Conservation (phyloP, 2,888 invertebrate genomes). For the Eilema griseolum region DNA sequence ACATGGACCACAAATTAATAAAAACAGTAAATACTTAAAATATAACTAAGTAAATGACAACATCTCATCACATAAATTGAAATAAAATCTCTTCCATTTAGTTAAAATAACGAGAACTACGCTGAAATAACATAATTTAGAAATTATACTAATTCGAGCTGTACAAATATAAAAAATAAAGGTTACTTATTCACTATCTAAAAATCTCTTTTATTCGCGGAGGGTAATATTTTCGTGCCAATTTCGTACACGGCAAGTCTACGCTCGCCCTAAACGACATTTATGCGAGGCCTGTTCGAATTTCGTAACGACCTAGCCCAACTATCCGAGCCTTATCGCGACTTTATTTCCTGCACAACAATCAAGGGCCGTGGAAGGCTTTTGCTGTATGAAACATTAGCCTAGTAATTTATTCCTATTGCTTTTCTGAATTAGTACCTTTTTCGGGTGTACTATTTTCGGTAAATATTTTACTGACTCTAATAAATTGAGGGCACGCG, state of each 20-base stretch:
- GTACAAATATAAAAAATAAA: not conserved
- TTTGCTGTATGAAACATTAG: slow-evolving; percentile 60
- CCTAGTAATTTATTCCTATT: slow-evolving; percentile 63
- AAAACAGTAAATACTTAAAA: too few species aligned
- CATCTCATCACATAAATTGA: not conserved
- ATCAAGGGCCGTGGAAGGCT: slow-evolving; percentile 48
- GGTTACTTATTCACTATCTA: not conserved
- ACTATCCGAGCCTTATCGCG: slow-evolving; percentile 45
- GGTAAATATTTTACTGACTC: slow-evolving; percentile 52
- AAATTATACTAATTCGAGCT: not conserved
- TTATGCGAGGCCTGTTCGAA: slow-evolving; percentile 36
- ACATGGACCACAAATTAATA: too few species aligned
- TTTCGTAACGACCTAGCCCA: slow-evolving; percentile 40
- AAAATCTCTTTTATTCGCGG: not conserved
- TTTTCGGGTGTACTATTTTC: slow-evolving; percentile 53
- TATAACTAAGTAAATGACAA: not conserved
- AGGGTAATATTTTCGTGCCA: not conserved
- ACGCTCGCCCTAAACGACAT: slow-evolving; percentile 33
- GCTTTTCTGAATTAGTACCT: slow-evolving; percentile 62
- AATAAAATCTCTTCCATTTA: not conserved
- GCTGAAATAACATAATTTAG: not conserved
- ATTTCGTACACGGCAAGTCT: slow-evolving; percentile 17
- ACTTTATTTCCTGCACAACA: slow-evolving; percentile 49
- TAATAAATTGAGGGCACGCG: slow-evolving; percentile 58
- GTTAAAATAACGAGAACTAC: not conserved